phyloP scores from a whole-genome alignment of 2,888 invertebrate genomes.

The Cataglyphis cursor region DNA sequence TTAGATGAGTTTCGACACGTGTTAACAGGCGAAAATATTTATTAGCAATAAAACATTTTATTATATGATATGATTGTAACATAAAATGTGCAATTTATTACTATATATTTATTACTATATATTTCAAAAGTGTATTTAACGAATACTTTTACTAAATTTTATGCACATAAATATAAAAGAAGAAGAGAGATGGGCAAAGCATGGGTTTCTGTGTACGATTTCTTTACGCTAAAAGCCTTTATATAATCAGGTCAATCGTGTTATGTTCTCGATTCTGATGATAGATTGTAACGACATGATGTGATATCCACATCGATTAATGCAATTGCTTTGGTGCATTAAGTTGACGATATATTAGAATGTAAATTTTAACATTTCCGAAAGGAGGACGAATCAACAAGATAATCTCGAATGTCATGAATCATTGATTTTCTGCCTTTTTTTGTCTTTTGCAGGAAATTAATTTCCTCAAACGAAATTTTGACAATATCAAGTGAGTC shows the following conservation, averaged over 20 bases:
- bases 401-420: background rate
- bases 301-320: constrained; percentile 8
- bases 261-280: background rate
- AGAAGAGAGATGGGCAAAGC: background rate
- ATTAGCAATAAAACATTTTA: constrained; percentile 15
- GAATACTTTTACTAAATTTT: background rate
- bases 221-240: constrained; percentile 16
- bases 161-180: background rate
- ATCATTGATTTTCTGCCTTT: constrained; percentile 1
- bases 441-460: background rate
- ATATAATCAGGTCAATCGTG: constrained; percentile 25
- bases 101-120: background rate
- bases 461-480: background rate
- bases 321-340: background rate
- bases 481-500: too few species aligned
- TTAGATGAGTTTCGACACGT: background rate
- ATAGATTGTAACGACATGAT: constrained; percentile 1
- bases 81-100: background rate
- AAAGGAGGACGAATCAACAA: background rate
- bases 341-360: constrained; percentile 16
- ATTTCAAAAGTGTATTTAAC: background rate
- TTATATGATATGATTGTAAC: background rate
- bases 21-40: background rate
- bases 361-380: background rate
- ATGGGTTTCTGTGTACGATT: background rate